Evolutionary conservation across 2,113 vertebrate genomes (phyloP).

Genomic region (Macrotus californicus): DNA sequence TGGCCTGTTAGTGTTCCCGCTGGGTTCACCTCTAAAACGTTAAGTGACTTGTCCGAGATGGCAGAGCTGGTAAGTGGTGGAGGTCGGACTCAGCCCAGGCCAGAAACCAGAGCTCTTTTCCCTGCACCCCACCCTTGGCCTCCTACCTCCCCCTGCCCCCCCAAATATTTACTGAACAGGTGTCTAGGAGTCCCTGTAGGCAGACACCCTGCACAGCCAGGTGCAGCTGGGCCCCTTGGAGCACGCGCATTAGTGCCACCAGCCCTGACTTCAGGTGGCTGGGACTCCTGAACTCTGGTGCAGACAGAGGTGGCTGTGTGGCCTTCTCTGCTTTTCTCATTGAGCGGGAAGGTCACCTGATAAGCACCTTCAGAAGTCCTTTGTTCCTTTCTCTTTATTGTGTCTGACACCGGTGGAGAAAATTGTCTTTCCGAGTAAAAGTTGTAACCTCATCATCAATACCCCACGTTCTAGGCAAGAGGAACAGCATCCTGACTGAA

Average conservation of each 20-base stretch:
- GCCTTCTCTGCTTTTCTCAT: background rate
- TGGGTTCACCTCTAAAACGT: background rate
- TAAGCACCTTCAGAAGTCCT: background rate
- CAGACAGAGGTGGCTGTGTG: background rate
- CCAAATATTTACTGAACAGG: background rate
- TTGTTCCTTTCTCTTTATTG: background rate
- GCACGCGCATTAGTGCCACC: rapidly evolving
- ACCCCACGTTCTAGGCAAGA: background rate
- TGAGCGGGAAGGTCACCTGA: background rate
- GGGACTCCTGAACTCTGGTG: background rate
- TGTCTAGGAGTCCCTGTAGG: background rate
- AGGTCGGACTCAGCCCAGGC: background rate
- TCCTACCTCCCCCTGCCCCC: background rate
- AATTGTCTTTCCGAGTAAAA: background rate
- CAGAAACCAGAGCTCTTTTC: background rate
- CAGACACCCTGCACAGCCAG: background rate
- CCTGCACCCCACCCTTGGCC: no score
- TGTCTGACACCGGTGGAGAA: background rate
- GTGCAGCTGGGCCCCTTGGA: rapidly evolving
- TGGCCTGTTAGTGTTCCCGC: background rate
- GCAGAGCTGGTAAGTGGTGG: background rate
- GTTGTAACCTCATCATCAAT: no score
- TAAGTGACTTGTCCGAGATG: no score
- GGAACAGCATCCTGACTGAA: background rate
- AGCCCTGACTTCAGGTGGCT: background rate